Evolutionary conservation across 2,797 vertebrate genomes (phyloP), one percentile per base, ranked within the genome.

Genomic region (Pangasius sanitwongsei): DNA sequence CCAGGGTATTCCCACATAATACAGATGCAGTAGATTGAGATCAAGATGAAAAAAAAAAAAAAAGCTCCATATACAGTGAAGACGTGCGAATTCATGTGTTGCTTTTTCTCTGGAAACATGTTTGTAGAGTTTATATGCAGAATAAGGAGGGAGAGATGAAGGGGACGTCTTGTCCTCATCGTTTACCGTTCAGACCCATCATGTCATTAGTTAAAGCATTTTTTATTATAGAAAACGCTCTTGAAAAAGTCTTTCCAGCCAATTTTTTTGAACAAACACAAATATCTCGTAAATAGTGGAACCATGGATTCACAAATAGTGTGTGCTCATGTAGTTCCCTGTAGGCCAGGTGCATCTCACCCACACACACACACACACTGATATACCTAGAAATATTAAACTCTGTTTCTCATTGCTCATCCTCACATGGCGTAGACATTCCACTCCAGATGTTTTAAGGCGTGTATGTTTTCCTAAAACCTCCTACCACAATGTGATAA

Each of bases 371-470:
- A 34, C 77, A 80, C 78, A 57, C 28, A 1, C 80, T 41, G 53
- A n/a, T 13, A 23, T 25, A 82, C 15, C 80, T 41, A 6, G 80
- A 59, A 7, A 12, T 82, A 6, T 41, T 57, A 11, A 20, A 20
- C 3, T 57, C 69, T 69, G 23, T 53, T 67, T 25, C 31, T 34
- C 31, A 28, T 63, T 44, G 61, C 31, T 48, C 83, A 91, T 31
- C 15, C 59, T 59, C 59, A 59, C n/a, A 82, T 77, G 31, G 4
- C 28, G 67, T 53, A 23, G 69, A 77, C 86, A 69, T 87, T 85
- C 72, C 74, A 13, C 61, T 70, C 28, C 91, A 93, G 91, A 91
- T 92, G 92, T 81, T 94, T 88, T 85, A 75, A 78, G 89, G 88
- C 82, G 55, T 90, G 89, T 81, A 61, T 87, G 89, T 86, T 87